Evolutionary conservation across 2,797 vertebrate genomes (phyloP).

Genomic region (Hypotaenidia okinawae): DNA sequence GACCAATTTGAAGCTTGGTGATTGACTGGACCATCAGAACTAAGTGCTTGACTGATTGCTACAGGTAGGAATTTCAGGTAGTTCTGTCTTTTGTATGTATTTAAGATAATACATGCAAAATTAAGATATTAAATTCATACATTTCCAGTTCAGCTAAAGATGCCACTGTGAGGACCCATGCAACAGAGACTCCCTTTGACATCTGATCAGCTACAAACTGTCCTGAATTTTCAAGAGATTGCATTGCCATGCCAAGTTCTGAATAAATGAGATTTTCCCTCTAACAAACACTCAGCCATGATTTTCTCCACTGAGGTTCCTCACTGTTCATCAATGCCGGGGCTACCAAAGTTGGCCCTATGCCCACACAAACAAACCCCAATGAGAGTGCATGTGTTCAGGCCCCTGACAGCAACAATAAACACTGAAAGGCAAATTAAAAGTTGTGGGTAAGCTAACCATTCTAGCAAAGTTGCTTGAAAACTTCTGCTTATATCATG

Average conservation of each 20-base stretch:
- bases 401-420: not conserved
- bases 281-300: not conserved
- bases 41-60: not conserved
- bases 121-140: not conserved
- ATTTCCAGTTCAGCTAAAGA: not conserved
- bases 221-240: not conserved
- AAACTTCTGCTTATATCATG: not conserved
- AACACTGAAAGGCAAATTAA: not conserved
- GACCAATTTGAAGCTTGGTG: not conserved
- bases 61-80: not conserved
- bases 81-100: not conserved
- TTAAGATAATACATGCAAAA: not conserved
- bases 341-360: not conserved
- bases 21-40: not conserved
- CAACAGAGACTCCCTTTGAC: not conserved
- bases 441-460: not conserved
- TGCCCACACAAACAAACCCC: accelerated
- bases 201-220: not conserved
- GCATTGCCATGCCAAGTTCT: not conserved
- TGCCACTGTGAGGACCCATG: not conserved
- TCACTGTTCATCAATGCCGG: not conserved
- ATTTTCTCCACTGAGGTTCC: not conserved
- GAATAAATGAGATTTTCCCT: not conserved
- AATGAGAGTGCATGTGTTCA: accelerated
- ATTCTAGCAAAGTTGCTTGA: not conserved